phyloP scores from a whole-genome alignment of 2,888 invertebrate genomes.

The Luperina testacea region DNA sequence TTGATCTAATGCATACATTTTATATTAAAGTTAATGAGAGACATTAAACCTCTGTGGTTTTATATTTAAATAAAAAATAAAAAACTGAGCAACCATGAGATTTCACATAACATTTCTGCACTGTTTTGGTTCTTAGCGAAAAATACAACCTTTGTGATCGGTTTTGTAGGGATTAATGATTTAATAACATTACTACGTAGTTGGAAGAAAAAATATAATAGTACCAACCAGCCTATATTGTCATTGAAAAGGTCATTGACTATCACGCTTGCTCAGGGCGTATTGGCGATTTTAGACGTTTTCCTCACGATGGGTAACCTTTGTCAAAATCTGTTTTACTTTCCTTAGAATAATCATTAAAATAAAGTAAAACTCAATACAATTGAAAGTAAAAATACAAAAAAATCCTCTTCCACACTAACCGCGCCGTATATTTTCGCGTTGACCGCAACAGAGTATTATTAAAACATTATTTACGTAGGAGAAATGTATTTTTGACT shows the following conservation, averaged over 20 bases:
- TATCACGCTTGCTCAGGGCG: neutral
- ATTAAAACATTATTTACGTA: slow-evolving; percentile 82
- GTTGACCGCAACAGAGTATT: slow-evolving; percentile 77
- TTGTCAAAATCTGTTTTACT: neutral
- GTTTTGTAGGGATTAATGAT: too few relatives aligned
- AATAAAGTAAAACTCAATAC: neutral
- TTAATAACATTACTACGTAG: too few relatives aligned
- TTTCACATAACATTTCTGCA: too few relatives aligned
- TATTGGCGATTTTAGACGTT: neutral
- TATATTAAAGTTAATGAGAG: too few relatives aligned
- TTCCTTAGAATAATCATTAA: neutral
- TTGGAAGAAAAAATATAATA: too few relatives aligned
- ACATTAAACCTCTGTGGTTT: too few relatives aligned
- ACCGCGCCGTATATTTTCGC: slow-evolving; percentile 69
- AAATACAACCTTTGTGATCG: too few relatives aligned
- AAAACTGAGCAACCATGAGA: too few relatives aligned
- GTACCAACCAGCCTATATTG: too few relatives aligned
- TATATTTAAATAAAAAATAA: too few relatives aligned
- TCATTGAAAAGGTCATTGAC: neutral
- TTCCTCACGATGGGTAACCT: neutral
- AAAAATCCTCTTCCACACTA: slow-evolving; percentile 47
- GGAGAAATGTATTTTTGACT: slow-evolving; percentile 81
- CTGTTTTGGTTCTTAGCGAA: too few relatives aligned
- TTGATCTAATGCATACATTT: too few relatives aligned
- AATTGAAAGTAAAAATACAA: neutral